Percentiles rank a stretch among this genome's conserved stretches.
These are phyloP conservation scores for Allygus modestus DNA, from an alignment of 2,888 invertebrate species.

Conservation along the genomic window DNA sequence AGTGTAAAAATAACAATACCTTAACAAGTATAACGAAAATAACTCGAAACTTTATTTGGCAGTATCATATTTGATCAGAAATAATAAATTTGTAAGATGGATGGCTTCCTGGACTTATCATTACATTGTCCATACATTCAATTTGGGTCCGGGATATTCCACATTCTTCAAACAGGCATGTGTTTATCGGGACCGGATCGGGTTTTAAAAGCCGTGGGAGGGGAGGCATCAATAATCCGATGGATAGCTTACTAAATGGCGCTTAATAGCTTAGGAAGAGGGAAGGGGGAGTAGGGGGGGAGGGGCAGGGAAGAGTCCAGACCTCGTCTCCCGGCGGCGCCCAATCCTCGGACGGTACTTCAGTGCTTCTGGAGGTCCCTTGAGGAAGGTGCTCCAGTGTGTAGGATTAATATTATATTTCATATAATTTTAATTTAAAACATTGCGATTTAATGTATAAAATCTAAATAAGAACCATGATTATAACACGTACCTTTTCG, in stretches of 20 bases:
- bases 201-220: slow-evolving; percentile 49
- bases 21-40: no score
- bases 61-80: no score
- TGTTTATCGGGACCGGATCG: slow-evolving; percentile 16
- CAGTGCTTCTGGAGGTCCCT: slow-evolving; percentile 16
- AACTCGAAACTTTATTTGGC: no score
- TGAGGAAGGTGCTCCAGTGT: background rate
- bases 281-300: background rate
- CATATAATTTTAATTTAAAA: background rate
- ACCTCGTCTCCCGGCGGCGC: slow-evolving; percentile 6
- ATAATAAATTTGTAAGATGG: no score
- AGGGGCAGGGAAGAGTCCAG: background rate
- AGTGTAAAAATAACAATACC: no score
- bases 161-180: slow-evolving; percentile 39
- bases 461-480: no score
- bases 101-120: background rate
- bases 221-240: slow-evolving; percentile 51
- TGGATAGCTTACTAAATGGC: slow-evolving; percentile 60
- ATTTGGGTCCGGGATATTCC: slow-evolving; percentile 20
- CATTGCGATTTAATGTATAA: no score
- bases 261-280: slow-evolving; percentile 53
- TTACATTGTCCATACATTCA: slow-evolving; percentile 32
- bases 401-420: no score
- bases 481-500: no score
- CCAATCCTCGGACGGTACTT: background rate